phyloP scores from a whole-genome alignment of 2,888 invertebrate species.

The Phaedon cochleariae region DNA sequence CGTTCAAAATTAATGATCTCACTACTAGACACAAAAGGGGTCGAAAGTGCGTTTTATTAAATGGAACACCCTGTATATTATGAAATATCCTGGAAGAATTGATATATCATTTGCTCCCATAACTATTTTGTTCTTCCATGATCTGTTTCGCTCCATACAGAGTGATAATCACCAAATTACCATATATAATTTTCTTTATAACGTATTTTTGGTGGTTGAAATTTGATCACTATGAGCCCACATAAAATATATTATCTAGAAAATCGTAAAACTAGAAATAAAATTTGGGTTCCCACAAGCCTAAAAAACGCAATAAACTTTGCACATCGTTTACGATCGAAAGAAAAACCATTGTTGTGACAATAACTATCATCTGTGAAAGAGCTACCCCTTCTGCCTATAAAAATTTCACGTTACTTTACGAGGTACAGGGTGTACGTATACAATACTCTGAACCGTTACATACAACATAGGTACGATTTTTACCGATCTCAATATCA shows the following conservation, averaged over 20 bases:
- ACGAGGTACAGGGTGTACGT: constrained; percentile 17
- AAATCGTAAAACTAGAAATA: constrained; percentile 15
- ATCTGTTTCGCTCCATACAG: too few species aligned
- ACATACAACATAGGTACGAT: background rate
- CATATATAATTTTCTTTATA: too few species aligned
- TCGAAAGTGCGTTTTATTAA: too few species aligned
- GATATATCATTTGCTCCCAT: too few species aligned
- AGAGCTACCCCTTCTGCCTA: constrained; percentile 22
- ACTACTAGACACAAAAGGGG: too few species aligned
- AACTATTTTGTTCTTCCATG: too few species aligned
- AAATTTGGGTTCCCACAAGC: background rate
- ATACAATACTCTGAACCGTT: constrained; percentile 15
- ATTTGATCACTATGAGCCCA: background rate
- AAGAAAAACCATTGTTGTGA: constrained; percentile 27
- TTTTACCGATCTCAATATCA: too few species aligned
- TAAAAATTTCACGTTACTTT: constrained; percentile 23
- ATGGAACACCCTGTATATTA: too few species aligned
- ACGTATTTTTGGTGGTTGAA: background rate
- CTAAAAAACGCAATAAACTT: constrained; percentile 21
- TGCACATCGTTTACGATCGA: constrained; percentile 20
- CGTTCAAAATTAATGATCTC: too few species aligned
- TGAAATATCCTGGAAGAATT: too few species aligned
- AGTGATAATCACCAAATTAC: too few species aligned
- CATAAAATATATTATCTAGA: background rate
- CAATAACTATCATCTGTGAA: constrained; percentile 10